A percentile compares a stretch with the other conserved stretches of the same genome.
These are phyloP conservation scores for Dipodomys spectabilis DNA, from an alignment of 2,113 vertebrate genomes.

Conservation along the genomic window DNA sequence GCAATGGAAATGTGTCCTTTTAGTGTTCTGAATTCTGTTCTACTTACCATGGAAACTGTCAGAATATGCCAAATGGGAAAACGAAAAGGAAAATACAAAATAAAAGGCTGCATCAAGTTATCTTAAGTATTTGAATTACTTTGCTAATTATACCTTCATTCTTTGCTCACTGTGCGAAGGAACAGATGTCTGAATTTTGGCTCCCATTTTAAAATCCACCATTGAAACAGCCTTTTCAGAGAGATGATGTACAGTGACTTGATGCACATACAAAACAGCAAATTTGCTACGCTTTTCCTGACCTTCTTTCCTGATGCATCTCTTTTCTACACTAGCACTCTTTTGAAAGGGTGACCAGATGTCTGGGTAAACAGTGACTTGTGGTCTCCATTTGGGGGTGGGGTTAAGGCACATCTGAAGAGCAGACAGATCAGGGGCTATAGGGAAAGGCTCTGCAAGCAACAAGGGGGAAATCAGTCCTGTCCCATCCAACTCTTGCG, in stretches of 20 bases:
- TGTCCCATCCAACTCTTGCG: not conserved
- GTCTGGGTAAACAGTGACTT: not conserved
- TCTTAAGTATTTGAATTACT: constrained; percentile 58
- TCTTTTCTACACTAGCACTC: not conserved
- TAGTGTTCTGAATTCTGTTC: constrained; percentile 55
- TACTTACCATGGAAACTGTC: constrained; percentile 58
- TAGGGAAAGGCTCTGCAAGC: not conserved
- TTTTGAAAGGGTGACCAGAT: not conserved
- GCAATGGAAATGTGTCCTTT: constrained; percentile 45
- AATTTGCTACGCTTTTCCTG: not conserved
- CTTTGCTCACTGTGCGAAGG: constrained; percentile 60
- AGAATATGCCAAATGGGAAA: constrained; percentile 56
- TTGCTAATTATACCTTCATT: constrained; percentile 58
- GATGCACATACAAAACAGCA: constrained; percentile 1
- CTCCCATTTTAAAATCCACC: constrained; percentile 32
- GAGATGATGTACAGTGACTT: not conserved
- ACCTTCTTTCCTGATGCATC: not conserved
- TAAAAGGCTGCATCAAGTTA: constrained; percentile 37
- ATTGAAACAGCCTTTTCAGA: constrained; percentile 54
- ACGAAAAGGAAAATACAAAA: constrained; percentile 65
- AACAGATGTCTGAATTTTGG: constrained; percentile 58
- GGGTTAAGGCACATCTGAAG: not conserved
- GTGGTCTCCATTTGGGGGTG: not conserved
- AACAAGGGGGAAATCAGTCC: not conserved
- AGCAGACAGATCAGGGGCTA: not conserved